phyloP scores from a whole-genome alignment of 2,113 vertebrate genomes.

The Lanius collurio region DNA sequence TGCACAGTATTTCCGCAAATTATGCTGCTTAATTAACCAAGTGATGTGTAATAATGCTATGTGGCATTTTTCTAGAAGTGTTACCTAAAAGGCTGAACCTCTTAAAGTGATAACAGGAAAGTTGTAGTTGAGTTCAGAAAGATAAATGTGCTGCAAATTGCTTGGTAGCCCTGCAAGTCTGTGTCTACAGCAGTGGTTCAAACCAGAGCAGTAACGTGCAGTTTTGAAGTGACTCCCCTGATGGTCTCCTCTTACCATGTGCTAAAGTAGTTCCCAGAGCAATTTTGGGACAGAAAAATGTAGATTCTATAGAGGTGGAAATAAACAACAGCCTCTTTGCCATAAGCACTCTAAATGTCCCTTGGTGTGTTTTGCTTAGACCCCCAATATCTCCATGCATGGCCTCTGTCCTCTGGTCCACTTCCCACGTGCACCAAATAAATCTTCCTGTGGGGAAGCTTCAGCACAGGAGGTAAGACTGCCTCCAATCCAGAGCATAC shows the following conservation, averaged over 20 bases:
- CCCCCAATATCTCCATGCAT: fast-evolving
- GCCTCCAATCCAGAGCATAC: not conserved
- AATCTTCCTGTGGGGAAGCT: not conserved
- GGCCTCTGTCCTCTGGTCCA: not conserved
- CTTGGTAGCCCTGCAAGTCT: not conserved
- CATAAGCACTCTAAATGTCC: not conserved
- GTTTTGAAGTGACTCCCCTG: not conserved
- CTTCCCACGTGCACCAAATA: not conserved
- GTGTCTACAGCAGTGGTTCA: not conserved
- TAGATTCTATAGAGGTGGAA: not conserved
- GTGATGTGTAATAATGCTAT: not conserved
- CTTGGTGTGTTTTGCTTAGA: not conserved
- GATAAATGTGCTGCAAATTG: not conserved
- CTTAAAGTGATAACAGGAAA: not conserved
- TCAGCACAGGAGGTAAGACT: not conserved
- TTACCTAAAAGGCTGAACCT: not conserved
- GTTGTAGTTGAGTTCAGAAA: not conserved
- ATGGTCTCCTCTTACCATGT: not conserved
- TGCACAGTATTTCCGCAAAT: not conserved
- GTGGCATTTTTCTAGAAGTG: not conserved
- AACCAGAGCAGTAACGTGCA: not conserved
- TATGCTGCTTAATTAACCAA: slow-evolving; percentile 33
- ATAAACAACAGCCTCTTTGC: not conserved
- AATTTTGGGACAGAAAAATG: not conserved
- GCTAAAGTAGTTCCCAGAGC: not conserved